Evolutionary conservation across 2,888 invertebrate genomes (phyloP).

Genomic region (Tiliacea citrago): DNA sequence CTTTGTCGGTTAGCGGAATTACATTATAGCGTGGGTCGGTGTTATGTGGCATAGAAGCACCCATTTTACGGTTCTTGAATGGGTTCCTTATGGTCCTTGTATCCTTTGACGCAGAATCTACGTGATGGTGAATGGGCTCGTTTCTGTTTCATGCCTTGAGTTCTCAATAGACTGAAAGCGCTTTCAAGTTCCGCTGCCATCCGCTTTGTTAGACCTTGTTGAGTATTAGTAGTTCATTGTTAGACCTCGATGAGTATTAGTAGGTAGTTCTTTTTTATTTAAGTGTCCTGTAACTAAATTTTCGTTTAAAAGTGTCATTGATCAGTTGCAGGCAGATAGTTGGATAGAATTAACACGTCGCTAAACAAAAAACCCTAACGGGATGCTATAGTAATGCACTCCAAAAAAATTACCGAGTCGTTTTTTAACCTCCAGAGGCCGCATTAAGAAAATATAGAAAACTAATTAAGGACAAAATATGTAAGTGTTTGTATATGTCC

Average conservation of each 20-base stretch:
- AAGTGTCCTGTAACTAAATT: slow-evolving; percentile 19
- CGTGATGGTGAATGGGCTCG: slow-evolving; percentile 84
- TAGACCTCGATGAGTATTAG: slow-evolving; percentile 45
- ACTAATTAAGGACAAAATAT: neutral
- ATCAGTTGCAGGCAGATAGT: neutral
- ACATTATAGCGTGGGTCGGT: slow-evolving; percentile 75
- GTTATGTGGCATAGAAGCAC: slow-evolving; percentile 75
- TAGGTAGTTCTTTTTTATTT: slow-evolving; percentile 22
- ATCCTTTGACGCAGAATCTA: slow-evolving; percentile 82
- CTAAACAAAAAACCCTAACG: too few relatives aligned
- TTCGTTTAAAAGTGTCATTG: slow-evolving; percentile 34
- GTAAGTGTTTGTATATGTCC: neutral
- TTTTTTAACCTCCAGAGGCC: too few relatives aligned
- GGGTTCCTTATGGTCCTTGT: slow-evolving; percentile 72
- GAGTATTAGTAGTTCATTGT: slow-evolving; percentile 45
- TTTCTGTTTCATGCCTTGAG: slow-evolving; percentile 86
- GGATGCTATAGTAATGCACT: too few relatives aligned
- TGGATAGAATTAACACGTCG: neutral
- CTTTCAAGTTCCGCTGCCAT: slow-evolving; percentile 63
- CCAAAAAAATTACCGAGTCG: too few relatives aligned
- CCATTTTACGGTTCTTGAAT: slow-evolving; percentile 85
- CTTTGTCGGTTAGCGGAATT: slow-evolving; percentile 87
- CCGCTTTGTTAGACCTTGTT: slow-evolving; percentile 47
- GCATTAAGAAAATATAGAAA: neutral
- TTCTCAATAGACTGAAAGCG: slow-evolving; percentile 79